Base-by-base conservation (phyloP, 1,140 invertebrate genomes). In the Sycobia sp. region DNA sequence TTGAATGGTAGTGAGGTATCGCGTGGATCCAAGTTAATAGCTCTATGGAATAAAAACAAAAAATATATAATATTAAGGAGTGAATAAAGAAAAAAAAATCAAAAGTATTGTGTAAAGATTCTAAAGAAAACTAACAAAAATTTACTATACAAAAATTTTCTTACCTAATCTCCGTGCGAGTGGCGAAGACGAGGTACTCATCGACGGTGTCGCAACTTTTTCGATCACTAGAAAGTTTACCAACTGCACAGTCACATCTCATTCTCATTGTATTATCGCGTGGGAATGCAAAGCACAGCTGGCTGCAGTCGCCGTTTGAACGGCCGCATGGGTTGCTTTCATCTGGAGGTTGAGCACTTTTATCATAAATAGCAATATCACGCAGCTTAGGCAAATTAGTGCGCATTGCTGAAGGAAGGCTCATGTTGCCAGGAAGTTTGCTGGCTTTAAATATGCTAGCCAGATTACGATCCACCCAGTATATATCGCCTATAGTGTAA, bases 401-500 rank as follows among this genome's bases (percentile, higher is more conserved):
- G 62, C 94, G 86, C 4, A 97, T 82, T 25, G 87, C 84, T 0
- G 85, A 87, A 0, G 90, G 87, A 59, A 88, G 73, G 0, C 86
- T 86, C 1, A 81, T 88, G 54, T 92, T 91, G 16, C 87, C 89
- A 0, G 87, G 86, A 36, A 89, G 71, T 80, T 95, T 94, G 4
- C 89, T 92, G 0, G 91, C 90, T 76, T 90, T 91, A 75, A 92
- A 97, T 3, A 98, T 90, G 0, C 92, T 91, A 63, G 89, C 87
- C 0, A 99, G 82, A 78, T 98, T 97, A 47, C 94, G 85, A 75
- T 99, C 97, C 0, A 97, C 94, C 96, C 96, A 99, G 75, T 94
- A 98, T 0, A 99, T 90, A 60, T 91, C 90, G 22, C 47, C 56
- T 65, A 22, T 2, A 22, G 41, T 13, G 22, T 27, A 32, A 32